These are phyloP conservation scores for Premnoplex brunnescens DNA, from an alignment of 2,797 vertebrate genomes.

Conservation along the genomic window DNA sequence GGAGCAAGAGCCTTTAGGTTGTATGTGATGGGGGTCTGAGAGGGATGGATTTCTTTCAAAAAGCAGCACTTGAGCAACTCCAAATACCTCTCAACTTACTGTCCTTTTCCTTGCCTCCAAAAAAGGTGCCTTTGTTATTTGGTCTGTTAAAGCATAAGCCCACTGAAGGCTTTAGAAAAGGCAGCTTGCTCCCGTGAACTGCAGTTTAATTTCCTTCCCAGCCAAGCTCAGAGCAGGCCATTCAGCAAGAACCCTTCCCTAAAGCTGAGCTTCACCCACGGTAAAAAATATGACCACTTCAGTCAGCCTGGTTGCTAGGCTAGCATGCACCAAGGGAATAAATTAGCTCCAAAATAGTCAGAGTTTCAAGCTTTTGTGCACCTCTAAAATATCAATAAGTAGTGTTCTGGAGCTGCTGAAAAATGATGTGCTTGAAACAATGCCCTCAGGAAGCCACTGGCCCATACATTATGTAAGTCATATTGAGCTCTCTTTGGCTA, in stretches of 20 bases:
- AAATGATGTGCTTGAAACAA: conserved; percentile 49
- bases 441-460: neutral
- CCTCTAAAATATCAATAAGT: conserved; percentile 60
- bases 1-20: neutral
- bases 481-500: neutral
- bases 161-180: conserved; percentile 15
- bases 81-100: conserved; percentile 30
- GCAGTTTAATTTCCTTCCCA: conserved; percentile 47
- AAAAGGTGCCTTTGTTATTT: conserved; percentile 9
- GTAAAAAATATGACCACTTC: conserved; percentile 4
- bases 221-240: conserved; percentile 14
- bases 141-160: neutral
- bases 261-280: conserved; percentile 34
- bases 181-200: conserved; percentile 10
- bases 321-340: conserved; percentile 51
- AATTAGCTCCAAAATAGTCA: conserved; percentile 55
- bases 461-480: neutral
- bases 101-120: neutral
- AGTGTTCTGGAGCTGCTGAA: conserved; percentile 15
- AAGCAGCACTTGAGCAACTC: conserved; percentile 4
- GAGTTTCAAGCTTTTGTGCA: conserved; percentile 33
- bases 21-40: neutral
- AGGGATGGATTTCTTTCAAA: neutral
- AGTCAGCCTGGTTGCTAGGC: conserved; percentile 11
- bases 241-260: conserved; percentile 21